Evolutionary conservation across 2,888 invertebrate species (phyloP).

Genomic region (Leptopterna dolabrata): DNA sequence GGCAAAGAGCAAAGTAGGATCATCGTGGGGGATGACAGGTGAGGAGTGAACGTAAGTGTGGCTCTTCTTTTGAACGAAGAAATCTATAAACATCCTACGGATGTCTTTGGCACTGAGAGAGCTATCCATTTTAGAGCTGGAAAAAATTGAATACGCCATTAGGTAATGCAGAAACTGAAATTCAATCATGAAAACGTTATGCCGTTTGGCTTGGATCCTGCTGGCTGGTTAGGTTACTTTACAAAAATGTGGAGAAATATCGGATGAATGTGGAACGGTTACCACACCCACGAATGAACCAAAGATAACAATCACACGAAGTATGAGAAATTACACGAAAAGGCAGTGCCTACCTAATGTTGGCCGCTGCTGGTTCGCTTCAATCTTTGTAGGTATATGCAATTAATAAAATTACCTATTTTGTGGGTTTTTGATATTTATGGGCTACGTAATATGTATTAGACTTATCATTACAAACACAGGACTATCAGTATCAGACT

Average conservation of each 20-base stretch:
- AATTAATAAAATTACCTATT: too few species aligned
- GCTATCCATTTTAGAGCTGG: slow-evolving; percentile 19
- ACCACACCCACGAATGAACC: background rate
- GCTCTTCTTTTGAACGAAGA: slow-evolving; percentile 82
- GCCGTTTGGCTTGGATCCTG: background rate
- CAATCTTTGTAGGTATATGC: too few species aligned
- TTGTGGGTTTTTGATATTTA: too few species aligned
- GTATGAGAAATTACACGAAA: background rate
- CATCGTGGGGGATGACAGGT: slow-evolving; percentile 96
- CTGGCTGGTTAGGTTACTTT: background rate
- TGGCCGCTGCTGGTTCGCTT: too few species aligned
- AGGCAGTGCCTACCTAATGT: background rate
- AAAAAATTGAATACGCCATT: background rate
- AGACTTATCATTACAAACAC: too few species aligned
- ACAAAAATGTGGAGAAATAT: background rate
- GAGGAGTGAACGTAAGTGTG: slow-evolving; percentile 98
- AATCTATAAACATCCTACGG: slow-evolving; percentile 87
- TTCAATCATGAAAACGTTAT: background rate
- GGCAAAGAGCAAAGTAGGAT: slow-evolving; percentile 95
- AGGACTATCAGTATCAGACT: background rate
- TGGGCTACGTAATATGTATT: too few species aligned
- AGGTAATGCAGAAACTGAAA: background rate
- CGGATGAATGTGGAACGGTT: background rate
- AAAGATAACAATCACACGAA: background rate
- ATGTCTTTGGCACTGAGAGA: slow-evolving; percentile 78